These are phyloP conservation scores for Oophaga sylvatica DNA, from an alignment of 2,797 vertebrate genomes.

Conservation along the genomic window DNA sequence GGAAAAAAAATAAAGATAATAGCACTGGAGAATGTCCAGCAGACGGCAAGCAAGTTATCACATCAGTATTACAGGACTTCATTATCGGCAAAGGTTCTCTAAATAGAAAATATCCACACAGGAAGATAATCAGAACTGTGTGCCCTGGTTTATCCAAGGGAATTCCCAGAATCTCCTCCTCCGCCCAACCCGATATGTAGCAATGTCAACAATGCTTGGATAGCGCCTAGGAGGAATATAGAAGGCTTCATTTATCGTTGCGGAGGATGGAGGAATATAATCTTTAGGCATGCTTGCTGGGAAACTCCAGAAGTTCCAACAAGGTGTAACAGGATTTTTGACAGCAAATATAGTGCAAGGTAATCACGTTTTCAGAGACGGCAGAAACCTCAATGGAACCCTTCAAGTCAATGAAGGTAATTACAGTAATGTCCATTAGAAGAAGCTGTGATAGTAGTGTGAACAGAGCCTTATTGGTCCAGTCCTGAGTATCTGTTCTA, in stretches of 20 bases:
- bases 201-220: background rate
- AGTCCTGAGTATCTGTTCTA: no score
- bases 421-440: no score
- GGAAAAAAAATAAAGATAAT: background rate
- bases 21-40: background rate
- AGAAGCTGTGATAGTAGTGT: no score
- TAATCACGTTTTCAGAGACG: no score
- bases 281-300: background rate
- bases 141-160: background rate
- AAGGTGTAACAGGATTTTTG: no score
- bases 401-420: no score
- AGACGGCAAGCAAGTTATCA: background rate
- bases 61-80: background rate
- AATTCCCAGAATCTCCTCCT: background rate
- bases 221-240: background rate
- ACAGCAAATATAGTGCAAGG: no score
- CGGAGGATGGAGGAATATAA: background rate
- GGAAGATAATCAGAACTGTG: background rate
- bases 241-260: background rate
- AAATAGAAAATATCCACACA: conserved; percentile 3
- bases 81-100: background rate
- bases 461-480: no score
- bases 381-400: no score
- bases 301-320: no score
- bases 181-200: background rate